Percentiles rank a stretch among this genome's conserved stretches.
phyloP scores from a whole-genome alignment of 2,797 vertebrate genomes.

The Microctenopoma lineatum region DNA sequence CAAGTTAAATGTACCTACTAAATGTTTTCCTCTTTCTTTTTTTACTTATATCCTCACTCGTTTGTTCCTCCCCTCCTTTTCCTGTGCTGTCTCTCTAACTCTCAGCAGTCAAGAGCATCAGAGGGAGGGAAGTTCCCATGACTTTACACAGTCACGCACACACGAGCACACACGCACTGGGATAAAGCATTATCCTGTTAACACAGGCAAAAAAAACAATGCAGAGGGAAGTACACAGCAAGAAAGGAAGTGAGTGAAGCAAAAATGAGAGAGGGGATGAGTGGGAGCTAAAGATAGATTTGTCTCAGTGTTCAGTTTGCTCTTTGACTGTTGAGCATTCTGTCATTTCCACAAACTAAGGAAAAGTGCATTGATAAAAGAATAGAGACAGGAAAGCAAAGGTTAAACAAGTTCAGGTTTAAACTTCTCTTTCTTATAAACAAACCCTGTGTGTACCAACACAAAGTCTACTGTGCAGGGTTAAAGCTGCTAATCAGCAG shows the following conservation, averaged over 20 bases:
- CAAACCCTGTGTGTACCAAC: not conserved
- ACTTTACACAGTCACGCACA: constrained; percentile 19
- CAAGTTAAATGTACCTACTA: too few relatives aligned
- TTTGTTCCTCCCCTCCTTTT: constrained; percentile 23
- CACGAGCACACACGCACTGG: constrained; percentile 4
- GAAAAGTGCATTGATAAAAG: constrained; percentile 21
- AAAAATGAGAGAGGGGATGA: constrained; percentile 37
- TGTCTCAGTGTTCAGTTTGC: constrained; percentile 41
- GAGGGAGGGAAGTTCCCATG: constrained; percentile 57
- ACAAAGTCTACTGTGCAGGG: not conserved
- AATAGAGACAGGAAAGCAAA: not conserved
- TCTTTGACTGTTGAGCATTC: constrained; percentile 47
- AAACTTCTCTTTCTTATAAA: not conserved
- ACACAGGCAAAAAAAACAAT: constrained; percentile 18
- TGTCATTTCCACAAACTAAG: constrained; percentile 37
- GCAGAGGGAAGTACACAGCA: constrained; percentile 10
- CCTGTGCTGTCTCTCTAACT: constrained; percentile 34
- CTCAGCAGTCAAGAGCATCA: constrained; percentile 38
- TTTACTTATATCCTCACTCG: not conserved
- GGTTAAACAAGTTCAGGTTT: constrained; percentile 1
- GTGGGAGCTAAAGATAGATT: constrained; percentile 61
- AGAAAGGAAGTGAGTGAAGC: constrained; percentile 22
- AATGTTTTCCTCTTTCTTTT: not conserved
- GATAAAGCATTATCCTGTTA: constrained; percentile 50
- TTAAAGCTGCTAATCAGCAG: not conserved